phyloP scores from a whole-genome alignment of 1,140 invertebrate genomes.

The Sweltsa coloradensis region DNA sequence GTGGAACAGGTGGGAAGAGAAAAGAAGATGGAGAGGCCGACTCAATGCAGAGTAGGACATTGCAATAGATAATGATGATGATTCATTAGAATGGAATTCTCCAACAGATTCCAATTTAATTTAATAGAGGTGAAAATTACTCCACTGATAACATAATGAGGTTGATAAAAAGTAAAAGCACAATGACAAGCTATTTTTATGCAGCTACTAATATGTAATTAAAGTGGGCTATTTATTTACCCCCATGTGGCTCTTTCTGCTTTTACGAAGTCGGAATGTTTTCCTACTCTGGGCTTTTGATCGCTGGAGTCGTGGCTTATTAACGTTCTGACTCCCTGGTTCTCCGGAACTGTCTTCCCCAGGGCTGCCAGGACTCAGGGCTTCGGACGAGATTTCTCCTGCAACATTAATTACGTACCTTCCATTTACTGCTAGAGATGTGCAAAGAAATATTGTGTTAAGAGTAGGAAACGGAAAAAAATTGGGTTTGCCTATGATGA shows the following conservation, averaged over 20 bases:
- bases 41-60: too few species aligned
- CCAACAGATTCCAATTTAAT: not conserved
- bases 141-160: not conserved
- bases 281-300: constrained; percentile 88
- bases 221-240: constrained; percentile 19
- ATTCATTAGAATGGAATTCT: not conserved
- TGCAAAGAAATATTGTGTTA: not conserved
- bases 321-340: constrained; percentile 26
- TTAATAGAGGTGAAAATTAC: not conserved
- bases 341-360: constrained; percentile 52
- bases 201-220: not conserved
- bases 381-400: constrained; percentile 60
- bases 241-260: constrained; percentile 43
- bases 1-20: too few species aligned
- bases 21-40: too few species aligned
- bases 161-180: not conserved
- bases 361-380: constrained; percentile 57
- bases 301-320: constrained; percentile 71
- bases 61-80: not conserved
- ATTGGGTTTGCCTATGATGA: too few species aligned
- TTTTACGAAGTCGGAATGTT: constrained; percentile 79
- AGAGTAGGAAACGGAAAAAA: not conserved
- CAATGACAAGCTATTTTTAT: not conserved
- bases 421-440: not conserved
- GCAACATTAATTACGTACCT: constrained; percentile 11